These are phyloP conservation scores for Torymus auratus DNA, from an alignment of 2,888 invertebrate species.

Conservation along the genomic window DNA sequence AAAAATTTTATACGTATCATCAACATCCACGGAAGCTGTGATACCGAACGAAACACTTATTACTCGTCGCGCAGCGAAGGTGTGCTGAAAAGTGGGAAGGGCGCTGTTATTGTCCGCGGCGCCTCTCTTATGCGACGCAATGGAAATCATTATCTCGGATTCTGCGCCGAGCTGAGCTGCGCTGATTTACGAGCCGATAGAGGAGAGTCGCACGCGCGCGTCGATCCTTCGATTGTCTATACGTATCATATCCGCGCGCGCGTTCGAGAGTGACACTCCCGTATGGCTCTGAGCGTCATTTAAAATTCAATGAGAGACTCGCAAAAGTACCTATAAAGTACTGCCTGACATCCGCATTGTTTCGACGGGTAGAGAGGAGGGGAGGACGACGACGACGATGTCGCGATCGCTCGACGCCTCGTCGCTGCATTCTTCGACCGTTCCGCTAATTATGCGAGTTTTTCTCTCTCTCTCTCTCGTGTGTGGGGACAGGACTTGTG, in stretches of 20 bases:
- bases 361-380: constrained; percentile 27
- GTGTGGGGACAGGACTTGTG: too few species aligned
- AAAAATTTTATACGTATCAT: too few species aligned
- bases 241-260: constrained; percentile 48
- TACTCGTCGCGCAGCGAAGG: too few species aligned
- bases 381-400: constrained; percentile 39
- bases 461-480: too few species aligned
- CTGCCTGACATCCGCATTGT: constrained; percentile 63
- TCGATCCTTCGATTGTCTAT: constrained; percentile 46
- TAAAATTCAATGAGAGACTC: constrained; percentile 62
- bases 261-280: constrained; percentile 11
- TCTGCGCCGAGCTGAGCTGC: constrained; percentile 15
- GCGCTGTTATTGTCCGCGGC: constrained; percentile 54
- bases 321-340: constrained; percentile 58
- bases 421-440: constrained; percentile 38
- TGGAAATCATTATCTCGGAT: constrained; percentile 58
- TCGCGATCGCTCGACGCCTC: constrained; percentile 26
- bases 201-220: constrained; percentile 25
- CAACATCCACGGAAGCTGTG: too few species aligned
- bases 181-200: constrained; percentile 56
- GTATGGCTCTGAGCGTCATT: constrained; percentile 51
- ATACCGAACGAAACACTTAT: too few species aligned
- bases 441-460: constrained; percentile 42
- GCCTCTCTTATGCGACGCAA: constrained; percentile 45
- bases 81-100: background rate